phyloP scores from a whole-genome alignment of 2,888 invertebrate species.

The Anoncus sp. region DNA sequence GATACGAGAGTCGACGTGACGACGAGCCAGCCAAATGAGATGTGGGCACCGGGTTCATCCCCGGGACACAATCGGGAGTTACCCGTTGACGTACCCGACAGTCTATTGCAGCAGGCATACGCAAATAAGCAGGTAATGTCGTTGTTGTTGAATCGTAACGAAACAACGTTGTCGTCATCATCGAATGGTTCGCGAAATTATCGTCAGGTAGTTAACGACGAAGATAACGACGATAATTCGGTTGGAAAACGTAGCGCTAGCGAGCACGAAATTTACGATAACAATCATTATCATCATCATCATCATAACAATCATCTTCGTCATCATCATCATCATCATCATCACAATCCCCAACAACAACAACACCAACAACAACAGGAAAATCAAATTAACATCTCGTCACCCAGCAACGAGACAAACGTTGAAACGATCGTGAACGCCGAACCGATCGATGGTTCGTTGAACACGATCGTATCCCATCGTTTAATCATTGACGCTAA shows the following conservation, averaged over 20 bases:
- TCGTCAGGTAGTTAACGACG: slow-evolving; percentile 82
- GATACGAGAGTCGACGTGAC: slow-evolving; percentile 78
- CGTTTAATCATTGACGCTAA: slow-evolving; percentile 82
- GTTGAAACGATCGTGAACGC: slow-evolving; percentile 84
- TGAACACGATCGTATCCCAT: too few species aligned
- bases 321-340: slow-evolving; percentile 80
- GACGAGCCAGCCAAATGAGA: slow-evolving; percentile 83
- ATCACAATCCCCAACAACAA: slow-evolving; percentile 74
- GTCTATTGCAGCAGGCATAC: slow-evolving; percentile 82
- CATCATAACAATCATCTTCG: slow-evolving; percentile 65
- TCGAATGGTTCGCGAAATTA: slow-evolving; percentile 38
- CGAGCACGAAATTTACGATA: slow-evolving; percentile 72
- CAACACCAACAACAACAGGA: slow-evolving; percentile 70
- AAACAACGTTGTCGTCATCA: slow-evolving; percentile 57
- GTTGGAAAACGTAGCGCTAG: slow-evolving; percentile 81
- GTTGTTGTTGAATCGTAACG: slow-evolving; percentile 64
- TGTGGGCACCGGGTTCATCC: slow-evolving; percentile 81
- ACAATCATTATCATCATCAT: slow-evolving; percentile 57
- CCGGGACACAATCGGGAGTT: slow-evolving; percentile 97
- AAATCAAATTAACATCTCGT: slow-evolving; percentile 48
- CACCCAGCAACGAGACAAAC: slow-evolving; percentile 67
- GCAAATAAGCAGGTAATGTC: slow-evolving; percentile 83
- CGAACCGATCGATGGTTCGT: slow-evolving; percentile 83
- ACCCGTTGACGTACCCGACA: slow-evolving; percentile 99
- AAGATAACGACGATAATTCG: slow-evolving; percentile 83